These are phyloP conservation scores for Sinonovacula constricta DNA, from an alignment of 1,140 invertebrate species.

Conservation along the genomic window DNA sequence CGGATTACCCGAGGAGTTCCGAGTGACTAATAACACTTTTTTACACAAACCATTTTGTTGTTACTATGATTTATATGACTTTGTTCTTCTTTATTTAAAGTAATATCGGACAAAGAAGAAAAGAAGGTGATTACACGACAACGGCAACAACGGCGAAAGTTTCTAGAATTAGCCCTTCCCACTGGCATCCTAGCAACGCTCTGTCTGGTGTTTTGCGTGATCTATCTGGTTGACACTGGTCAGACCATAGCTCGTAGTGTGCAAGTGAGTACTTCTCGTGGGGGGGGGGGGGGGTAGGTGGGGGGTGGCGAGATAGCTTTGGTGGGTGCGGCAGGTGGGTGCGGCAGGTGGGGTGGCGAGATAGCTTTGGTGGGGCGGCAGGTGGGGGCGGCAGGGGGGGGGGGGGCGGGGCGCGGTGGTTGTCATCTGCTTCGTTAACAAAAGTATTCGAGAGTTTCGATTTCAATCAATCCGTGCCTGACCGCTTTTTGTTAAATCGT, in stretches of 20 bases:
- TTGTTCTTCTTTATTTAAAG: not conserved
- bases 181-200: not conserved
- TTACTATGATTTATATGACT: not conserved
- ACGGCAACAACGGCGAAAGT: not conserved
- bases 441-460: no score
- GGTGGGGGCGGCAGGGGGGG: no score
- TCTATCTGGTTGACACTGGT: not conserved
- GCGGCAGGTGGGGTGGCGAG: no score
- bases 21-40: not conserved
- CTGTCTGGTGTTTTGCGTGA: constrained; percentile 1
- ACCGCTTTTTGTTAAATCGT: no score
- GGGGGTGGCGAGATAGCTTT: no score
- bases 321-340: no score
- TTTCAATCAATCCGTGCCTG: no score
- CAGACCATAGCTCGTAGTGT: not conserved
- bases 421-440: no score
- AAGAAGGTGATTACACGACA: not conserved
- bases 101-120: not conserved
- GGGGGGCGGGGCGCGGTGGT: no score
- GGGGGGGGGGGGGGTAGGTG: no score
- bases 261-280: not conserved
- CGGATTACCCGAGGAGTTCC: no score
- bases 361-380: no score
- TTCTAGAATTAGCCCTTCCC: constrained; percentile 11
- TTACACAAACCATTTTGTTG: not conserved